Percentiles rank a stretch among this genome's conserved stretches.
phyloP scores from a whole-genome alignment of 2,113 vertebrate species.

The Pelmatolapia mariae region DNA sequence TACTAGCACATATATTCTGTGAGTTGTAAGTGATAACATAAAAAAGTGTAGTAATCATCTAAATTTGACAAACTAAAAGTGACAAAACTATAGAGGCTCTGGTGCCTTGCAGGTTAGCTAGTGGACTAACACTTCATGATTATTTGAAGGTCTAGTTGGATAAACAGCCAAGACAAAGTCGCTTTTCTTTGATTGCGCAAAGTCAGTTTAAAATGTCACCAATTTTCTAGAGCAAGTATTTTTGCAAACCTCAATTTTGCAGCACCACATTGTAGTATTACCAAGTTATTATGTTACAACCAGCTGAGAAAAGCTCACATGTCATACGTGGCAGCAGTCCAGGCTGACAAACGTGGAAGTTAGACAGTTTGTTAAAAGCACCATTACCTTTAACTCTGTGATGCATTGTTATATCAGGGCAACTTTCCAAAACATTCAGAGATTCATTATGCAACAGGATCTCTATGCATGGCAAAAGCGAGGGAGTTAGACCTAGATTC shows the following conservation, averaged over 20 bases:
- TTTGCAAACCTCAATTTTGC: neutral
- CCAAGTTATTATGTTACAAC: neutral
- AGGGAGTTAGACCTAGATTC: neutral
- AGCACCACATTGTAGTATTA: neutral
- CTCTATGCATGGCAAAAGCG: neutral
- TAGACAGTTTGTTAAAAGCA: constrained; percentile 7
- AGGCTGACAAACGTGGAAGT: neutral
- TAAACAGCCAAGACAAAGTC: neutral
- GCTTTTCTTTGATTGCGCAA: neutral
- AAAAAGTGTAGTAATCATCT: neutral
- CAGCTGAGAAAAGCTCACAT: neutral
- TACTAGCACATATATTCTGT: neutral
- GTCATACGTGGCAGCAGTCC: neutral
- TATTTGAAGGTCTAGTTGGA: neutral
- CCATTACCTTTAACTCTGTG: neutral
- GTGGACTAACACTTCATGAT: neutral
- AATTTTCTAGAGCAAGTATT: neutral
- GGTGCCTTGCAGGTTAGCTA: neutral
- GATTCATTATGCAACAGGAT: neutral
- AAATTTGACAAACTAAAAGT: neutral
- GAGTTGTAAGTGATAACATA: neutral
- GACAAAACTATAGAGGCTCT: neutral
- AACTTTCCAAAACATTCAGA: neutral
- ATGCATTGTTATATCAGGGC: neutral
- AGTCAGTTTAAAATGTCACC: neutral